phyloP scores from a whole-genome alignment of 2,113 vertebrate genomes.

The Macrotis lagotis region DNA sequence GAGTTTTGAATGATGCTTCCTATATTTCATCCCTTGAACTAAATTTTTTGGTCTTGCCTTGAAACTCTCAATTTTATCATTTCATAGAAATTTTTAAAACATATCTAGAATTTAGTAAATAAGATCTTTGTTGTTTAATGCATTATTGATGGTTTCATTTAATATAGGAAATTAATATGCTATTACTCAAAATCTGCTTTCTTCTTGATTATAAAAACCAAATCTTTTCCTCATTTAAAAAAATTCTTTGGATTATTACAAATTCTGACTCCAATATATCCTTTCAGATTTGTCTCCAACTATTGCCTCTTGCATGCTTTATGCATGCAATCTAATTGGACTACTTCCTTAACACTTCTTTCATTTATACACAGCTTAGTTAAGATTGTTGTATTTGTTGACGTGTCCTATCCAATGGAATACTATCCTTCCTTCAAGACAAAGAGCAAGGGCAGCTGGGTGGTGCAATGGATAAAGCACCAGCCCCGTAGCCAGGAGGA shows the following conservation, averaged over 20 bases:
- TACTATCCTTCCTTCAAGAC: background rate
- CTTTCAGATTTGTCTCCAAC: background rate
- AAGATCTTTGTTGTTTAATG: constrained; percentile 2
- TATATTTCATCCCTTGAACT: background rate
- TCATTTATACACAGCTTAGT: background rate
- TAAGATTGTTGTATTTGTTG: background rate
- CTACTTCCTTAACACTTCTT: background rate
- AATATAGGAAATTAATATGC: background rate
- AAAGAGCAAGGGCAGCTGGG: background rate
- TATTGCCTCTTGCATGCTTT: background rate
- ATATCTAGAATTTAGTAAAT: background rate
- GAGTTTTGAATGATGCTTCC: background rate
- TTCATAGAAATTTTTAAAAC: constrained; percentile 30
- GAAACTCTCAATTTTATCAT: constrained; percentile 13
- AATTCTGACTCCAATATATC: background rate
- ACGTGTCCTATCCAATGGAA: background rate
- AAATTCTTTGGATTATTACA: constrained; percentile 32
- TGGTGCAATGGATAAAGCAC: too few relatives aligned
- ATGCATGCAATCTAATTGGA: background rate
- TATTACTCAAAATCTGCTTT: constrained; percentile 41
- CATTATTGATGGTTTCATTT: constrained; percentile 33
- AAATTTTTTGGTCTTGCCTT: constrained; percentile 13
- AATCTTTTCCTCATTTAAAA: background rate
- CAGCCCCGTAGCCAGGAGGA: too few relatives aligned
- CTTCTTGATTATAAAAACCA: constrained; percentile 1